Conservation (phyloP, 2,797 vertebrate genomes). For the Poeciliopsis infans region DNA sequence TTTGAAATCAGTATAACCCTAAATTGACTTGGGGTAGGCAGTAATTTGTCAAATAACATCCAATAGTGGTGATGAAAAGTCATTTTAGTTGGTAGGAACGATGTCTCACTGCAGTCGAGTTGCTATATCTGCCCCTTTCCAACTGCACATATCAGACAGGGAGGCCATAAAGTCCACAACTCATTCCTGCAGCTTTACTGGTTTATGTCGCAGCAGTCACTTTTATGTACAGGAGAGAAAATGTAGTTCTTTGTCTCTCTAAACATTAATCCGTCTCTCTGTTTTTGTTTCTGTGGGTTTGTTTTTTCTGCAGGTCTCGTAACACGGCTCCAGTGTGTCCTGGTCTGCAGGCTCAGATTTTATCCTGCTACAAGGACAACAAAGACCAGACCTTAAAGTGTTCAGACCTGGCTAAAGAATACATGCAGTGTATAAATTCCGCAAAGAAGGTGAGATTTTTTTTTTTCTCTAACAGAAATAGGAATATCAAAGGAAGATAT, state of each 20-base stretch:
- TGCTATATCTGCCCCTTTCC: neutral
- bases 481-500: neutral
- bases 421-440: slow-evolving; percentile 88
- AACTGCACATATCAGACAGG: neutral
- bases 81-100: neutral
- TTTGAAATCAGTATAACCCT: neutral
- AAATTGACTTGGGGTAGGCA: neutral
- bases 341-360: slow-evolving; percentile 87
- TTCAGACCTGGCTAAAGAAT: slow-evolving; percentile 90
- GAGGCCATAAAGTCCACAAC: neutral
- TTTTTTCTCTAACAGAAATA: neutral
- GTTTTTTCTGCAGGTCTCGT: slow-evolving; percentile 76
- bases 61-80: neutral
- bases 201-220: neutral
- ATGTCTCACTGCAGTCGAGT: neutral
- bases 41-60: neutral
- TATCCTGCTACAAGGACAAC: slow-evolving; percentile 89
- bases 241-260: neutral
- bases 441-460: slow-evolving; percentile 87
- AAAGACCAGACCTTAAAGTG: slow-evolving; percentile 86
- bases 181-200: neutral
- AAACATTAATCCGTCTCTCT: neutral
- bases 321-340: slow-evolving; percentile 85
- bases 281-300: neutral
- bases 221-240: slow-evolving; percentile 4